These are phyloP conservation scores for Saguinus midas DNA, from an alignment of 2,113 vertebrate species.

Conservation along the genomic window DNA sequence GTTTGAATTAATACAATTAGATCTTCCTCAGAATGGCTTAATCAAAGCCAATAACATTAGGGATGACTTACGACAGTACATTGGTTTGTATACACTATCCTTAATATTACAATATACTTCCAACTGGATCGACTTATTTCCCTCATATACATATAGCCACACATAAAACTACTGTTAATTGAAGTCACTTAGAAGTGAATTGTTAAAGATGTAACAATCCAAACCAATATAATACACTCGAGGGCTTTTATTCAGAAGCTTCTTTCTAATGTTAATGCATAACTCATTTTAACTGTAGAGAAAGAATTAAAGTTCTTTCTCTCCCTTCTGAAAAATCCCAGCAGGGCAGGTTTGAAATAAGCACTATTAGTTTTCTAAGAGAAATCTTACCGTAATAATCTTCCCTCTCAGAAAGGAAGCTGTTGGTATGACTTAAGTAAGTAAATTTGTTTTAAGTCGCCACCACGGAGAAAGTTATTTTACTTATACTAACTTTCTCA, in stretches of 20 bases:
- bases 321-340: constrained; percentile 25
- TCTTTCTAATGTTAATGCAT: constrained; percentile 23
- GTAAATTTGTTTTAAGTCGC: constrained; percentile 24
- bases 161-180: constrained; percentile 38
- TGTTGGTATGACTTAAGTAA: constrained; percentile 28
- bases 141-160: constrained; percentile 43
- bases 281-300: constrained; percentile 38
- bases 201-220: constrained; percentile 37
- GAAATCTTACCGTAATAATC: background rate
- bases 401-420: constrained; percentile 1
- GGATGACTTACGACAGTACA: constrained; percentile 37
- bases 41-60: constrained; percentile 67
- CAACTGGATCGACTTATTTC: constrained; percentile 20
- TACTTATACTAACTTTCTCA: constrained; percentile 11
- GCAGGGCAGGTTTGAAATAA: background rate
- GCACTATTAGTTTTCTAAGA: constrained; percentile 14
- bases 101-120: constrained; percentile 67
- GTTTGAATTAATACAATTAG: constrained; percentile 60
- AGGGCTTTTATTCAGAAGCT: constrained; percentile 18
- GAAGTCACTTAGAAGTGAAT: constrained; percentile 56
- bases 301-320: constrained; percentile 36
- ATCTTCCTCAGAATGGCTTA: constrained; percentile 63
- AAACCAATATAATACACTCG: constrained; percentile 9
- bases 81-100: constrained; percentile 68
- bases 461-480: background rate